phyloP scores from a whole-genome alignment of 2,113 vertebrate genomes.

The Zingel zingel region DNA sequence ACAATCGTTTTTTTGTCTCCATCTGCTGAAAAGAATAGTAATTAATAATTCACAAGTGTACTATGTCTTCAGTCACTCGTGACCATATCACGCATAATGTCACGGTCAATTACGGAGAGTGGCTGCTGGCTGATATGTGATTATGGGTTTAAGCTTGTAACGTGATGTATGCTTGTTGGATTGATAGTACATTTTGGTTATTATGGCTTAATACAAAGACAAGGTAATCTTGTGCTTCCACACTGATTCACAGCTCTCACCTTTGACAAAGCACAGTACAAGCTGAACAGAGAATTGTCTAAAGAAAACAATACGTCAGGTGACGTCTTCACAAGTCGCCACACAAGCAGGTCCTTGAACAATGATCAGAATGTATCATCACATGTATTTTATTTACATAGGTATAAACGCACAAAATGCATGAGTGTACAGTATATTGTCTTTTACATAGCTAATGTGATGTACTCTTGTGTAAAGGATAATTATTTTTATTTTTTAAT shows the following conservation, averaged over 20 bases:
- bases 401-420: background rate
- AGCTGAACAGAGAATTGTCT: background rate
- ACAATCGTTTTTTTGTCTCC: background rate
- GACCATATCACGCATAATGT: conserved; percentile 17
- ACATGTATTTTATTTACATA: background rate
- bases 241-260: background rate
- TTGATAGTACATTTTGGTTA: conserved; percentile 18
- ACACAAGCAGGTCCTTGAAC: conserved; percentile 10
- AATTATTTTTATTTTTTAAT: too few species aligned
- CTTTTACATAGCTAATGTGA: background rate
- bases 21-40: conserved; percentile 11
- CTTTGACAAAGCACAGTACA: conserved; percentile 8
- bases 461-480: background rate
- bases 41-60: conserved; percentile 33
- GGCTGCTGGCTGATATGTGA: conserved; percentile 16
- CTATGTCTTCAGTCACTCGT: background rate
- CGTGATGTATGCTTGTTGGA: background rate
- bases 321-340: background rate
- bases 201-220: conserved; percentile 18
- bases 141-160: conserved; percentile 5
- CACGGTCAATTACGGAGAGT: conserved; percentile 14
- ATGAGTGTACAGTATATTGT: background rate
- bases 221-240: conserved; percentile 18
- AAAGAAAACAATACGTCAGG: background rate
- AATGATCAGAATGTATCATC: background rate